These are phyloP conservation scores for Nematolebias whitei DNA, from an alignment of 2,113 vertebrate genomes.

Conservation along the genomic window DNA sequence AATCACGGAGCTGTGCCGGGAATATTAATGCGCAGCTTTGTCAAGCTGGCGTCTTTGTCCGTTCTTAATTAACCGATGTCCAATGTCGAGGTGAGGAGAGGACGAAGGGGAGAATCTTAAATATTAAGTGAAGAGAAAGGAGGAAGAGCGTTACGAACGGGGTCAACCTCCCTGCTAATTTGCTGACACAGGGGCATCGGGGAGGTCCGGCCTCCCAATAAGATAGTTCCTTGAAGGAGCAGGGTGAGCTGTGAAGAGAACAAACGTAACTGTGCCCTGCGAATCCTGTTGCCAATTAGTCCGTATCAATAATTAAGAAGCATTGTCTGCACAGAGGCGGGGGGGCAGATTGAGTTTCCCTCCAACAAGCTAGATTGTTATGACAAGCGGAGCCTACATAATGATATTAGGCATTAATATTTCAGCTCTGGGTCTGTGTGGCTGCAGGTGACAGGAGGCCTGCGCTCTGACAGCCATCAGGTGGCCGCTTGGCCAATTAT, in stretches of 20 bases:
- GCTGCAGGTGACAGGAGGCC: constrained; percentile 79
- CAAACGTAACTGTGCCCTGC: constrained; percentile 90
- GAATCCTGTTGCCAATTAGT: constrained; percentile 98
- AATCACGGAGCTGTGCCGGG: constrained; percentile 5
- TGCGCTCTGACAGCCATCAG: constrained; percentile 51
- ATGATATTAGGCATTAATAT: constrained; percentile 97
- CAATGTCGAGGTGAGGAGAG: constrained; percentile 56
- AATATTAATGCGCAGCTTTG: constrained; percentile 41
- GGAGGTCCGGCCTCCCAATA: constrained; percentile 79
- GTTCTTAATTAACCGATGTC: constrained; percentile 67
- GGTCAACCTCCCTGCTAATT: constrained; percentile 85
- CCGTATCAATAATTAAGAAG: constrained; percentile 95
- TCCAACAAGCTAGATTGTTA: constrained; percentile 90
- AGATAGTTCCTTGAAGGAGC: constrained; percentile 87
- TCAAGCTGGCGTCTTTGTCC: constrained; percentile 32
- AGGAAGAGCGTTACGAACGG: constrained; percentile 11
- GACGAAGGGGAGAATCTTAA: constrained; percentile 55
- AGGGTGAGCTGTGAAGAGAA: constrained; percentile 87
- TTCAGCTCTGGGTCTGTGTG: constrained; percentile 71
- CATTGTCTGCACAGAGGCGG: constrained; percentile 87
- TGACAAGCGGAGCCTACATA: constrained; percentile 92
- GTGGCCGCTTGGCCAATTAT: constrained; percentile 64
- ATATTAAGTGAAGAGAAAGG: constrained; percentile 53
- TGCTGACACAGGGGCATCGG: constrained; percentile 80
- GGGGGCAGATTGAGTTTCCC: constrained; percentile 85